These are phyloP conservation scores for Chaetorhynchus papuensis DNA, from an alignment of 2,113 vertebrate species.

Conservation along the genomic window DNA sequence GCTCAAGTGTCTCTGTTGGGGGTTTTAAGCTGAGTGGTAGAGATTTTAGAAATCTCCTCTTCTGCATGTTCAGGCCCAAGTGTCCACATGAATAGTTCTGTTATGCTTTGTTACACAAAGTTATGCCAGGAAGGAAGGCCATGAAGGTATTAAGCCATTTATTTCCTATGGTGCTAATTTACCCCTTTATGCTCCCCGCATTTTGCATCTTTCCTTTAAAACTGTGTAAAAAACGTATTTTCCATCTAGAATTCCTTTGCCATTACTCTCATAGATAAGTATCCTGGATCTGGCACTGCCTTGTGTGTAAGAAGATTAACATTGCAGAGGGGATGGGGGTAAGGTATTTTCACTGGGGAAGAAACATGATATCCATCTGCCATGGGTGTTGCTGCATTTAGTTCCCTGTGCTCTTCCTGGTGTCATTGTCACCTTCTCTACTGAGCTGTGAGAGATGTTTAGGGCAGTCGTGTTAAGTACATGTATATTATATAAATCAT, in stretches of 20 bases:
- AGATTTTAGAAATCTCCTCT: background rate
- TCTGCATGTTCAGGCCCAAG: background rate
- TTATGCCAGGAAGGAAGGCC: background rate
- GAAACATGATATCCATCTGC: background rate
- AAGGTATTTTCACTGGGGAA: background rate
- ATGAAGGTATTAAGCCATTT: background rate
- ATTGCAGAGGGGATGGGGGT: background rate
- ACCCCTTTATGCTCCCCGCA: background rate
- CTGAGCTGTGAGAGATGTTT: background rate
- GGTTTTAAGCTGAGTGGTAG: background rate
- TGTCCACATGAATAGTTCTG: background rate
- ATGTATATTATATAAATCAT: background rate
- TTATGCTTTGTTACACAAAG: background rate
- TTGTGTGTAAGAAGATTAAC: background rate
- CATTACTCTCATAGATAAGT: background rate
- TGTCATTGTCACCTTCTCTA: background rate
- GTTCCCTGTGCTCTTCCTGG: background rate
- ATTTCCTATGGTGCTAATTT: background rate
- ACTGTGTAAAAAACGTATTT: background rate
- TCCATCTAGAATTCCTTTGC: background rate
- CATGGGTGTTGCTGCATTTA: background rate
- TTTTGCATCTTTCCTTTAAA: background rate
- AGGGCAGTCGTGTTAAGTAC: background rate
- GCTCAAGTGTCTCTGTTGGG: background rate
- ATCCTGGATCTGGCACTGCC: background rate